Base-by-base conservation (phyloP, 2,113 vertebrate genomes). In the Salvelinus namaycush region DNA sequence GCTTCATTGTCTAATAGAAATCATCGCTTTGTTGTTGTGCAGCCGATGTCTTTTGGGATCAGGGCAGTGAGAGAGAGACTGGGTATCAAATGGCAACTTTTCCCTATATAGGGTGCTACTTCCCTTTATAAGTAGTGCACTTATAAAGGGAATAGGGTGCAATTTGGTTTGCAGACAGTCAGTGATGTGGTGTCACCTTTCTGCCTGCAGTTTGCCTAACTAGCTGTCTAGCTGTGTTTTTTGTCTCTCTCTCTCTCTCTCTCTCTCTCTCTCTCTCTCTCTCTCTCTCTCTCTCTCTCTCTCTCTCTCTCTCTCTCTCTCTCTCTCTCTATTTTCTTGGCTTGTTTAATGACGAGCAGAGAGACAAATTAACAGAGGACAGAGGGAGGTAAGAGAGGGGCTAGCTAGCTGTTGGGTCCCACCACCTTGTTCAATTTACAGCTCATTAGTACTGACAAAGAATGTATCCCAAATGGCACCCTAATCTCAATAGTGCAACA, bases 1-100 rank as follows among this genome's bases (percentile, higher is more conserved):
- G 85, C 83, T 54, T 83, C 84, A 73, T 90, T 72, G 59, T 80
- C 79, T 81, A 82, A 85, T 83, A 87, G 79, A 86, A 89, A 89
- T 90, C 78, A 86, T 85, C 79, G 86, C 83, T 86, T 87, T 89
- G 85, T 82, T 87, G 82, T 54, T 14, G 51, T 83, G 78, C 83
- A 89, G 86, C 80, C 26, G 26, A 20, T 89, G 85, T 91, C 88
- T 84, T 87, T 72, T 77, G 86, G 85, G 90, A 89, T 69, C 81
- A 83, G 79, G 14, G 14, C 13, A 54, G 51, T 16, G 51, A 18
- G 51, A 54, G 49, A 51, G 81, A 66, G 64, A 16, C 26, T 29
- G 14, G 18, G 13, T 44, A 9, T 8, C 51, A 48, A 57, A 27
- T 68, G 26, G 3, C 0, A 22, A n/a, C 3, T 14, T 79, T n/a